A percentile compares a stretch with the other conserved stretches of the same genome.
phyloP scores from a whole-genome alignment of 2,888 invertebrate species.

The Isoperla grammatica region DNA sequence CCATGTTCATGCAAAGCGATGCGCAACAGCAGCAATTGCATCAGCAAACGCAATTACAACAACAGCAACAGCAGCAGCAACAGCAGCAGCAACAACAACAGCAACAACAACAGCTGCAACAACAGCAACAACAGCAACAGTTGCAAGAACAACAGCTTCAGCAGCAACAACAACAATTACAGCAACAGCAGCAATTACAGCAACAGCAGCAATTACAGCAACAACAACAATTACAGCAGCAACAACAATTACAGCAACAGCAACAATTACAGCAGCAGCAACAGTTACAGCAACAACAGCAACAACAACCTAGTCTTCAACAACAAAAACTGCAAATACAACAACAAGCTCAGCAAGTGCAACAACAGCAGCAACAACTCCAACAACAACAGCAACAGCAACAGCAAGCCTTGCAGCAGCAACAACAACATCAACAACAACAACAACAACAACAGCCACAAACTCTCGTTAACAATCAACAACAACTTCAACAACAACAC shows the following conservation, averaged over 20 bases:
- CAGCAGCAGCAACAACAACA: conserved; percentile 25
- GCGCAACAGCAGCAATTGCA: conserved; percentile 11
- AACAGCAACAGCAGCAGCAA: conserved; percentile 5
- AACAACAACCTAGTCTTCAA: conserved; percentile 15
- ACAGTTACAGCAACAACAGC: conserved; percentile 8
- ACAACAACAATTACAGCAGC: conserved; percentile 16
- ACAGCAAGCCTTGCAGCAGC: conserved; percentile 15
- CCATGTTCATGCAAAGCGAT: conserved; percentile 23
- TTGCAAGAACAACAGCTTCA: conserved; percentile 21
- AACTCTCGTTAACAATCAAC: conserved; percentile 13
- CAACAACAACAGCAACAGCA: conserved; percentile 13
- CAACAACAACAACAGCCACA: conserved; percentile 29
- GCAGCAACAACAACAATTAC: conserved; percentile 12
- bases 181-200: conserved; percentile 11
- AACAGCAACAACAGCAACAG: conserved; percentile 21
- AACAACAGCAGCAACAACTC: conserved; percentile 13
- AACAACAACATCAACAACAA: conserved; percentile 22
- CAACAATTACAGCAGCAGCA: conserved; percentile 21
- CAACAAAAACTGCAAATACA: conserved; percentile 33
- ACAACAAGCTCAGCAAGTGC: conserved; percentile 14
- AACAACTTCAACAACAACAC: background rate
- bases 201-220: conserved; percentile 17
- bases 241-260: conserved; percentile 21
- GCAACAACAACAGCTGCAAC: conserved; percentile 31
- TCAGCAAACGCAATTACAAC: conserved; percentile 7